Conservation (phyloP, 2,888 invertebrate species). For the Neoitamus cyanurus region DNA sequence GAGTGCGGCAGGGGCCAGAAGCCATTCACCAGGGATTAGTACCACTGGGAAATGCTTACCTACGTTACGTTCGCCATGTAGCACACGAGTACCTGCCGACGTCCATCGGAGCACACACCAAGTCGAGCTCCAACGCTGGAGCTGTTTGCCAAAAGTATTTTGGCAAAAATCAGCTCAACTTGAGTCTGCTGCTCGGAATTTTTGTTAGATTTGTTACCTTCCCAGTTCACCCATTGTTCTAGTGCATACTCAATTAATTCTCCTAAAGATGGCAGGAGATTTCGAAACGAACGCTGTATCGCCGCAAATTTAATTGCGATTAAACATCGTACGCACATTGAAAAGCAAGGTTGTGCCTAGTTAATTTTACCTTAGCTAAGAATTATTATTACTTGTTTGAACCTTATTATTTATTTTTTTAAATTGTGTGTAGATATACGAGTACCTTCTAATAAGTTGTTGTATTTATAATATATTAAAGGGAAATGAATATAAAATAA, state of each 20-base stretch:
- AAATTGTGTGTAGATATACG: not conserved
- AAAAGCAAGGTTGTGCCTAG: not conserved
- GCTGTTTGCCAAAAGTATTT: conserved; percentile 38
- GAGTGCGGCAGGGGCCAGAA: conserved; percentile 65
- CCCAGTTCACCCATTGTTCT: not conserved
- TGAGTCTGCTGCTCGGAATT: not conserved
- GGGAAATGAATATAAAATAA: no score
- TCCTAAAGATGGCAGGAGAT: not conserved
- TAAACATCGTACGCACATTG: not conserved
- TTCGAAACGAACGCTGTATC: not conserved
- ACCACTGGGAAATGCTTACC: not conserved
- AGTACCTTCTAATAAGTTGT: not conserved
- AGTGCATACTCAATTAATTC: not conserved
- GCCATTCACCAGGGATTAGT: conserved; percentile 51
- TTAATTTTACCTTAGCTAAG: not conserved
- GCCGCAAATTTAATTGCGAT: no score
- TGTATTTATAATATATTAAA: not conserved
- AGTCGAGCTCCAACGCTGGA: not conserved
- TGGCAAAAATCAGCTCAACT: not conserved
- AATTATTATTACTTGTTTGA: not conserved
- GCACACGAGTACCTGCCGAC: conserved; percentile 38
- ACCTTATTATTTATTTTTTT: not conserved
- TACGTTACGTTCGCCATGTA: conserved; percentile 6
- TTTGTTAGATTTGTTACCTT: conserved; percentile 19
- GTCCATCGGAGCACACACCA: conserved; percentile 31